A percentile compares a stretch with the other conserved stretches of the same genome.
Evolutionary conservation across 2,888 invertebrate species (phyloP).

Genomic region (Pseudoips prasinana): DNA sequence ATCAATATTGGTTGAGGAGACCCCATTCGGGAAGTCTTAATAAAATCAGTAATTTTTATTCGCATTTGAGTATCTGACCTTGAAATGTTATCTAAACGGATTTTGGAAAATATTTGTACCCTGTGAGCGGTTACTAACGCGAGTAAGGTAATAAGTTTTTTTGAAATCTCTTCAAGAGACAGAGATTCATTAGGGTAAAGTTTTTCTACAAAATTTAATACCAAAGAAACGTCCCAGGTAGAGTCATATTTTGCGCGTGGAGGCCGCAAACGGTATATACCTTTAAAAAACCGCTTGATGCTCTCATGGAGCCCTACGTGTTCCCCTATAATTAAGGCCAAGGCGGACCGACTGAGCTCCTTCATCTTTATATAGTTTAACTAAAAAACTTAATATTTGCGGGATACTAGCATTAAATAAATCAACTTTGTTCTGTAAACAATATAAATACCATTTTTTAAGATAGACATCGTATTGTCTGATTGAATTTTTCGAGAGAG

Average conservation of each 20-base stretch:
- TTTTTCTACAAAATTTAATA: neutral
- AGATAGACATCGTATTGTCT: neutral
- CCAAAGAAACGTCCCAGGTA: constrained; percentile 1
- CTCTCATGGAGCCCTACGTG: neutral
- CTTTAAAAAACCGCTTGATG: constrained; percentile 1
- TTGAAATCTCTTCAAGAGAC: neutral
- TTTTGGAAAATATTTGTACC: neutral
- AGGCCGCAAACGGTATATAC: neutral
- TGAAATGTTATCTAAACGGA: neutral
- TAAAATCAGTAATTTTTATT: constrained; percentile 1
- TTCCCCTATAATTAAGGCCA: neutral
- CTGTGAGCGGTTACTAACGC: neutral
- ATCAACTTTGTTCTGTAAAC: neutral
- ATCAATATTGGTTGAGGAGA: neutral
- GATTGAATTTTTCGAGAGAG: neutral
- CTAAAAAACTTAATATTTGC: neutral
- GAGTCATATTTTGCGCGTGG: neutral
- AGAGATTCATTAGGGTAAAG: neutral
- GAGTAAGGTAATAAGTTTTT: neutral
- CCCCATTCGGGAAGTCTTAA: neutral
- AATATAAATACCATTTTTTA: constrained; percentile 5
- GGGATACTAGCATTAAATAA: neutral
- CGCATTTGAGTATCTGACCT: neutral
- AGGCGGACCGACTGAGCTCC: constrained; percentile 1
- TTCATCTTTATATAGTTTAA: neutral